phyloP scores from a whole-genome alignment of 2,797 vertebrate species.

The Leptoclinus maculatus region DNA sequence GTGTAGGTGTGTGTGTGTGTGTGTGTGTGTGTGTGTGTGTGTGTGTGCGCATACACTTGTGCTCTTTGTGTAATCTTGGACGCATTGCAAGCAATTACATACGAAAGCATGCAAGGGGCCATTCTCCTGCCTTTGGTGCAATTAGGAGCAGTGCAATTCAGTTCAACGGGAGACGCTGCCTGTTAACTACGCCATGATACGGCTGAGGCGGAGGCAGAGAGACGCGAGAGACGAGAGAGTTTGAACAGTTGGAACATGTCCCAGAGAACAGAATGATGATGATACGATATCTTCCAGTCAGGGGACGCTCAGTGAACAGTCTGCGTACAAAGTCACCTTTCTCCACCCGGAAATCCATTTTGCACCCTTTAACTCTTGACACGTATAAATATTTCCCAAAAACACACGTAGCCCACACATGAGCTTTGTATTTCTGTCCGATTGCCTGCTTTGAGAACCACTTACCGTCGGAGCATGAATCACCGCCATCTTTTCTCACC shows the following conservation, averaged over 20 bases:
- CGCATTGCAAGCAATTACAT: constrained; percentile 73
- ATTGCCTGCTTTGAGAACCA: constrained; percentile 59
- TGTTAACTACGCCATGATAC: constrained; percentile 63
- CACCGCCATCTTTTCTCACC: constrained; percentile 56
- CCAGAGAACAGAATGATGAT: constrained; percentile 73
- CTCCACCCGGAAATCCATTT: constrained; percentile 66
- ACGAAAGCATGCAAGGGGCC: constrained; percentile 71
- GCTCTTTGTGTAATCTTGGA: constrained; percentile 44
- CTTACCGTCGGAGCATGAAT: constrained; percentile 67
- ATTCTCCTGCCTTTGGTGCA: constrained; percentile 65
- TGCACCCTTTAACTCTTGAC: constrained; percentile 62
- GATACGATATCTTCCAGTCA: constrained; percentile 72
- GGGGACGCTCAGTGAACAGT: constrained; percentile 53
- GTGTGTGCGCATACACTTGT: constrained; percentile 6
- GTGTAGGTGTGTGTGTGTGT: constrained; percentile 14
- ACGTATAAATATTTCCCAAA: constrained; percentile 64
- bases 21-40: constrained; percentile 30
- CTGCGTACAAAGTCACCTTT: constrained; percentile 71
- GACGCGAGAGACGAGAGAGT: constrained; percentile 13
- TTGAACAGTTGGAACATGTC: constrained; percentile 50
- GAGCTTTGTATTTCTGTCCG: constrained; percentile 62
- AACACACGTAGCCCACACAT: constrained; percentile 46
- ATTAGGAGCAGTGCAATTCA: constrained; percentile 77
- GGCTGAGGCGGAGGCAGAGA: constrained; percentile 60
- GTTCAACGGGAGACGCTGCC: constrained; percentile 60